Evolutionary conservation across 1,140 invertebrate genomes (phyloP), one percentile per base, ranked within the genome.

Genomic region (Xylocopa sonorina): DNA sequence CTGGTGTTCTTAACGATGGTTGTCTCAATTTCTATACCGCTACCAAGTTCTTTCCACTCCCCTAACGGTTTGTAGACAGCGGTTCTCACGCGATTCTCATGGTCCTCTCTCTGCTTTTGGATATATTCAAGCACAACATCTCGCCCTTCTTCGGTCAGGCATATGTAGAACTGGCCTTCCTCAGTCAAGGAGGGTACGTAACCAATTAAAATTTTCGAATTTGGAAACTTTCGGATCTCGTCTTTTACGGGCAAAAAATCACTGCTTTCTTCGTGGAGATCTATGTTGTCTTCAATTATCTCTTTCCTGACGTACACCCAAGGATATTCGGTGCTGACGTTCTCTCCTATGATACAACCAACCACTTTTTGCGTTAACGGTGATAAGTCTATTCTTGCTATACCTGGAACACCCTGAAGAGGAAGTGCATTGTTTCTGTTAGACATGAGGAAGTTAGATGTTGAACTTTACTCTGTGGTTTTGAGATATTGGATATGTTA

Each of bases 281-380:
- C 88, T 57, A 93, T 86, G 57, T 94, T 93, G 71, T 96, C 95
- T 53, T 95, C 91, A 10, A 96, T 92, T 43, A 94, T 89, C 62
- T 94, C 93, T 89, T 95, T 96, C 7, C 91, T 92, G 0, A 97
- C 90, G 71, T 92, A 93, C 63, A 95, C 95, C 96, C 96, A 97
- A 1, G 96, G 96, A 88, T 94, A 95, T 89, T 97, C 96, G 16
- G 95, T 94, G 0, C 95, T 96, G 0, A 97, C 93, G 72, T 94
- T 84, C 76, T 93, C 92, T 14, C 93, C 94, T 51, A 94, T 89
- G 4, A 92, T 91, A 81, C 93, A 94, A 21, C 92, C 92, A 7
- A 94, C 58, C 0, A 93, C 89, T 72, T 93, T 93, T 74, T 94
- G 94, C 16, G 92, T 93, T 4, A 91, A 34, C 5, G 91, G 86